phyloP scores from a whole-genome alignment of 2,113 vertebrate species.

The Neogale vison region DNA sequence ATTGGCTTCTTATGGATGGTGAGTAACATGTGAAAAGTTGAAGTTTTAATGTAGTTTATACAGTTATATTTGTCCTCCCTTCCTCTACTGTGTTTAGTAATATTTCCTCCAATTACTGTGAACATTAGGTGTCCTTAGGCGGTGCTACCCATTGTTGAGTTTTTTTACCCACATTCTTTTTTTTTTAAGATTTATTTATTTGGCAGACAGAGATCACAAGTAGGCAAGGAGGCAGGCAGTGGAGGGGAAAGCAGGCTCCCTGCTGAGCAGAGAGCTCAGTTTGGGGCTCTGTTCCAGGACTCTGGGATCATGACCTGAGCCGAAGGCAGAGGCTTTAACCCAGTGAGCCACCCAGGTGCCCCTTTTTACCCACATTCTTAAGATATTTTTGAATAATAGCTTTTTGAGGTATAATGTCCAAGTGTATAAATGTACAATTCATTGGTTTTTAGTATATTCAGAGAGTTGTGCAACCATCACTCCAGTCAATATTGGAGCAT shows the following conservation, averaged over 20 bases:
- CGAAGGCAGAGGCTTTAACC: too few relatives aligned
- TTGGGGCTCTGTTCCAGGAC: too few relatives aligned
- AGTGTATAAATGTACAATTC: background rate
- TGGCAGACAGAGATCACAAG: too few relatives aligned
- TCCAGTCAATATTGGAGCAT: background rate
- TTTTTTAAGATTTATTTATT: too few relatives aligned
- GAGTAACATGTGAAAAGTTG: conserved; percentile 66
- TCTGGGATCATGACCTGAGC: too few relatives aligned
- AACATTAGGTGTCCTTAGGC: background rate
- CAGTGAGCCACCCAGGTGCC: too few relatives aligned
- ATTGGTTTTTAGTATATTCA: background rate
- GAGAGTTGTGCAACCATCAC: background rate
- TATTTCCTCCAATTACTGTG: background rate
- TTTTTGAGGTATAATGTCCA: background rate
- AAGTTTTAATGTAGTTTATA: background rate
- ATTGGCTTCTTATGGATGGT: conserved; percentile 99
- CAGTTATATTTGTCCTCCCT: background rate
- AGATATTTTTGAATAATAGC: background rate
- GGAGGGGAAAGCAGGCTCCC: too few relatives aligned
- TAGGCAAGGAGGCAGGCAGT: too few relatives aligned
- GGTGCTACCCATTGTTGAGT: background rate
- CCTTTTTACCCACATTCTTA: background rate
- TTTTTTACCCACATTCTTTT: background rate
- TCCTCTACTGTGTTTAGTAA: background rate
- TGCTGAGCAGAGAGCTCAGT: too few relatives aligned